A percentile compares a stretch with the other conserved stretches of the same genome.
phyloP scores from a whole-genome alignment of 2,888 invertebrate species.

The Epinotia nisella region DNA sequence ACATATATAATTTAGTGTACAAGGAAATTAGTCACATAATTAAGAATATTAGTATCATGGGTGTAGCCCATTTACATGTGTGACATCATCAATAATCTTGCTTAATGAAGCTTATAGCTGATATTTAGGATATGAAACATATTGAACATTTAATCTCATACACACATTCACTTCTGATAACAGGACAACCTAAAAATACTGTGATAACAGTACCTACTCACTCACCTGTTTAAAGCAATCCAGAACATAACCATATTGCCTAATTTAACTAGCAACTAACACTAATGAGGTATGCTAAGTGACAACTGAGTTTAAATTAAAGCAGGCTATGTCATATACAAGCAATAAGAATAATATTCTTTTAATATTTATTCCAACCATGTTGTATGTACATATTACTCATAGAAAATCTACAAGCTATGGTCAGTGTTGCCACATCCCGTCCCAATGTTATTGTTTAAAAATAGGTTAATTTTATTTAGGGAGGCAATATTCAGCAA shows the following conservation, averaged over 20 bases:
- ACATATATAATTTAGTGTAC: neutral
- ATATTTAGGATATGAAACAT: neutral
- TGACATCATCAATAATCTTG: neutral
- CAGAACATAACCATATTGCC: slow-evolving; percentile 39
- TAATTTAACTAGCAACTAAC: slow-evolving; percentile 20
- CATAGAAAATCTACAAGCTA: slow-evolving; percentile 40
- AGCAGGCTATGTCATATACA: slow-evolving; percentile 36
- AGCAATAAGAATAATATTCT: slow-evolving; percentile 40
- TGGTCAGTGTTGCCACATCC: slow-evolving; percentile 45
- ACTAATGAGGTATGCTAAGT: slow-evolving; percentile 28
- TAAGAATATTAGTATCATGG: neutral
- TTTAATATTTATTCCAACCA: slow-evolving; percentile 40
- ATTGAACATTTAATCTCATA: slow-evolving; percentile 18
- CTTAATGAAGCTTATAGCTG: neutral
- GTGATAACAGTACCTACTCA: slow-evolving; percentile 23
- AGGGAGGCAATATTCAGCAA: slow-evolving; percentile 24
- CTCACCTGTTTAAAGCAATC: slow-evolving; percentile 40
- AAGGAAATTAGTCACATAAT: slow-evolving; percentile 14
- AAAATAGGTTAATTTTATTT: slow-evolving; percentile 24
- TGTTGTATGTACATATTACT: slow-evolving; percentile 43
- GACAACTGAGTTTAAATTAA: slow-evolving; percentile 22
- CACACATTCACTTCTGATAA: slow-evolving; percentile 22
- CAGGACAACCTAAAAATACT: slow-evolving; percentile 37
- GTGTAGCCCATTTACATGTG: slow-evolving; percentile 6
- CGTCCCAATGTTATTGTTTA: slow-evolving; percentile 31